Conservation (phyloP, 2,888 invertebrate species). For the Agrochola lota region DNA sequence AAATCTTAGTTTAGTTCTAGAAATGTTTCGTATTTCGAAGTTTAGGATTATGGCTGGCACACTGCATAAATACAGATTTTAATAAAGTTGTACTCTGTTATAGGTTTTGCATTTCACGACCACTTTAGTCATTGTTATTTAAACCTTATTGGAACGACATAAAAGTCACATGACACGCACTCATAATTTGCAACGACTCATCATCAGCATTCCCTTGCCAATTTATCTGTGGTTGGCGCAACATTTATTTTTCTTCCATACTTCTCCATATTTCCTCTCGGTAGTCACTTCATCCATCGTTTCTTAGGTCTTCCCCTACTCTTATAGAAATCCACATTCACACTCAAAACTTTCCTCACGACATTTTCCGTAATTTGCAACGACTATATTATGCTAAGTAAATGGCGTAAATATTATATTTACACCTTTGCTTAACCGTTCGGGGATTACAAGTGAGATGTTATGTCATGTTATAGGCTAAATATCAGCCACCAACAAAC, state of each 20-base stretch:
- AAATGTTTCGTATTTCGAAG: conserved; percentile 22
- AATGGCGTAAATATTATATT: too few relatives aligned
- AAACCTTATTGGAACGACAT: neutral
- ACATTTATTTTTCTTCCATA: neutral
- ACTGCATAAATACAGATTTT: conserved; percentile 2
- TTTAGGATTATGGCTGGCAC: neutral
- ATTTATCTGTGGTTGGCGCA: too few relatives aligned
- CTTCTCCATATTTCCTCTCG: neutral
- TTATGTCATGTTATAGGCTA: too few relatives aligned
- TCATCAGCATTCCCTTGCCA: neutral
- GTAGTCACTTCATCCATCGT: too few relatives aligned
- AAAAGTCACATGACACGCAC: neutral
- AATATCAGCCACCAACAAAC: neutral
- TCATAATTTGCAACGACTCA: neutral
- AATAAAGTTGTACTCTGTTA: neutral
- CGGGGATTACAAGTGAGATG: too few relatives aligned
- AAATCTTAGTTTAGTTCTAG: conserved; percentile 29
- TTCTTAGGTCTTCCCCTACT: too few relatives aligned
- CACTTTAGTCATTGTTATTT: neutral
- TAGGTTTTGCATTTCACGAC: neutral
- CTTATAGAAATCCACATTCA: too few relatives aligned
- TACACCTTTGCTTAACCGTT: too few relatives aligned
- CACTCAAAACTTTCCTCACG: too few relatives aligned
- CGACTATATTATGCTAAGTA: neutral
- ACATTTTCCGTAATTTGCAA: too few relatives aligned